Percentiles rank a stretch among this genome's conserved stretches.
Conservation (phyloP, 2,888 invertebrate genomes). For the Platycheirus albimanus region DNA sequence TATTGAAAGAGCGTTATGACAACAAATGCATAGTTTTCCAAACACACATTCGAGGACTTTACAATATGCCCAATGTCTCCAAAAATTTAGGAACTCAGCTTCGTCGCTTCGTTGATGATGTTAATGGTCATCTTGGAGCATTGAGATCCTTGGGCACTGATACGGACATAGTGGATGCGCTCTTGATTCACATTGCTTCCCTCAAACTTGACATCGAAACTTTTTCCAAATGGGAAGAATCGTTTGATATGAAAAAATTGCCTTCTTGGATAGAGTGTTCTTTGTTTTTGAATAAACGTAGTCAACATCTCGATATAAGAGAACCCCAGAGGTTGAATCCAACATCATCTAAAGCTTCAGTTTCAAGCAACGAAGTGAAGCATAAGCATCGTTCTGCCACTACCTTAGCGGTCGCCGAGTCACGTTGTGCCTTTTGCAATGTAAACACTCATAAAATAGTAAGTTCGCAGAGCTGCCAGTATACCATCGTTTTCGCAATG, state of each 20-base stretch:
- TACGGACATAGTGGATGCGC: conserved; percentile 20
- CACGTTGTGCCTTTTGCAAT: conserved; percentile 24
- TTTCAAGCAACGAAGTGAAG: conserved; percentile 5
- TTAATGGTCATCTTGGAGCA: conserved; percentile 42
- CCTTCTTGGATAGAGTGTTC: conserved; percentile 19
- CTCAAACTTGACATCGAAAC: neutral
- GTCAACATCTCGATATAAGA: conserved; percentile 26
- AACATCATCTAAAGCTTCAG: conserved; percentile 5
- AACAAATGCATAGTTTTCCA: conserved; percentile 40
- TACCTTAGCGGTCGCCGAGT: conserved; percentile 1
- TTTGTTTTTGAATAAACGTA: conserved; percentile 12
- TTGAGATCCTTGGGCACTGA: conserved; percentile 33
- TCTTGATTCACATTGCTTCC: neutral
- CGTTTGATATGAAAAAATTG: conserved; percentile 8
- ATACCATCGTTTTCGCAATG: conserved; percentile 26
- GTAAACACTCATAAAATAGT: conserved; percentile 12
- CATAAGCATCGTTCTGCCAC: conserved; percentile 2
- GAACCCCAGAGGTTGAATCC: neutral
- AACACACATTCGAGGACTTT: conserved; percentile 15
- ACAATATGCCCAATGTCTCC: conserved; percentile 23
- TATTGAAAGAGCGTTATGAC: conserved; percentile 39
- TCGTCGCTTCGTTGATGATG: conserved; percentile 45
- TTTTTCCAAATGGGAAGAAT: neutral
- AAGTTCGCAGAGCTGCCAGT: conserved; percentile 31
- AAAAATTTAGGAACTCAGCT: conserved; percentile 36